phyloP scores from a whole-genome alignment of 2,797 vertebrate genomes.

The Mastacembelus armatus region DNA sequence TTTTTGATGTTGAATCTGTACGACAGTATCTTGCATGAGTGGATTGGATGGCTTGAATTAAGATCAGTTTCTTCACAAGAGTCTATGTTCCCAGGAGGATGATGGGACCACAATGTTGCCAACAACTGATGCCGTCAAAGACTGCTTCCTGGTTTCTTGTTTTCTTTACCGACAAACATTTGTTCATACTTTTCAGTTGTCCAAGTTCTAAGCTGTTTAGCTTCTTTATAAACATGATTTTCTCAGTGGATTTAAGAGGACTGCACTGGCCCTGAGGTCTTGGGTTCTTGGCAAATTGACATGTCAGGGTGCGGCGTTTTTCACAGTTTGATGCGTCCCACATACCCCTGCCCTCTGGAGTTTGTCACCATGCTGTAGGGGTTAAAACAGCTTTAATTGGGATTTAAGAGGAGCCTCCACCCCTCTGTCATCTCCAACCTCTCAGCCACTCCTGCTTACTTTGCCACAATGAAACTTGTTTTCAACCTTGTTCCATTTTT shows the following conservation, averaged over 20 bases:
- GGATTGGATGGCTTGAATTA: not conserved
- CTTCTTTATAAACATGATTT: conserved; percentile 39
- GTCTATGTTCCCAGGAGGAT: not conserved
- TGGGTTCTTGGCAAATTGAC: conserved; percentile 31
- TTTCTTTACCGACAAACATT: conserved; percentile 46
- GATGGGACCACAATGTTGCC: not conserved
- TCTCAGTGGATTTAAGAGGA: conserved; percentile 31
- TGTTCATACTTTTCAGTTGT: conserved; percentile 32
- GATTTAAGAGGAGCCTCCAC: conserved; percentile 18
- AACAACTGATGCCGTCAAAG: conserved; percentile 30
- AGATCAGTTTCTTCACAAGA: not conserved
- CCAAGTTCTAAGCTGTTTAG: conserved; percentile 19
- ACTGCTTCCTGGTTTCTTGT: conserved; percentile 30
- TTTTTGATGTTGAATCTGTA: not conserved
- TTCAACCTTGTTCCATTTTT: not conserved
- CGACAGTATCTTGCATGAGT: not conserved
- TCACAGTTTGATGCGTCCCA: conserved; percentile 55
- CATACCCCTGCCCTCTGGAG: conserved; percentile 27
- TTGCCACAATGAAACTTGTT: conserved; percentile 13
- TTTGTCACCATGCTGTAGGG: conserved; percentile 29
- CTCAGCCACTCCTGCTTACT: conserved; percentile 14
- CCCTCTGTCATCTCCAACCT: not conserved
- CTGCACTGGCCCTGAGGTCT: conserved; percentile 1
- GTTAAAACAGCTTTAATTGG: conserved; percentile 43
- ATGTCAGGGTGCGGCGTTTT: conserved; percentile 52